Base-by-base conservation (phyloP, 2,888 invertebrate species). In the Volucella bombylans region DNA sequence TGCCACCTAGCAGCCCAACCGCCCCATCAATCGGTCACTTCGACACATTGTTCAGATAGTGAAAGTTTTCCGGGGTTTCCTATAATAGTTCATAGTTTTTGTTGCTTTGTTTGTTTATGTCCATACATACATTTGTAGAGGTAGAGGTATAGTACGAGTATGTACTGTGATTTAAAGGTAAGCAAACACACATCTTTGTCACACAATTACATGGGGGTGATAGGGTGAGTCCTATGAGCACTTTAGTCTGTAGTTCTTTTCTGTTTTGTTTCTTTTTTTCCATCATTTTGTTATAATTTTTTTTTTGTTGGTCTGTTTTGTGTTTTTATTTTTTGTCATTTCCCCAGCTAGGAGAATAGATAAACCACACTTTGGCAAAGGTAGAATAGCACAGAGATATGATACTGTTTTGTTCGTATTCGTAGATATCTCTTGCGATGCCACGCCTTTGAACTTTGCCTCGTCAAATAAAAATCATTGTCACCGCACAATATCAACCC, bases 381-480 rank as follows among this genome's bases (percentile, higher is more conserved):
- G 77, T 72, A 85, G 85, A 85, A 85, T 49, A 85, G 85, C 76
- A 67, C 85, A 77, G 85, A 85, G 85, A 85, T 85, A 85, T 85
- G 85, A 85, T 85, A 85, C 85, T 85, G 85, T 85, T 85, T 85
- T 85, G 76, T 85, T 85, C 85, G 85, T 81, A 85, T 85, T 85
- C 85, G 85, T 77, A 85, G 85, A 85, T 85, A 81, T 85, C 81
- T 85, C 76, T 85, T 77, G 81, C 68, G 67, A 85, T 85, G 85
- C 85, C 85, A 85, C 85, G 85, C 85, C 85, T 85, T 85, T 85
- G 85, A 85, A 76, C 85, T 81, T 85, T 81, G 76, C 47, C 67
- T 85, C 85, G 85, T 85, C 85, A 85, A 85, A 85, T 85, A 85
- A 85, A 85, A 85, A 85, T 85, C 85, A 85, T 85, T 81, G 85